Percentiles rank a stretch among this genome's conserved stretches.
Evolutionary conservation across 2,113 vertebrate genomes (phyloP).

Genomic region (Indri indri): DNA sequence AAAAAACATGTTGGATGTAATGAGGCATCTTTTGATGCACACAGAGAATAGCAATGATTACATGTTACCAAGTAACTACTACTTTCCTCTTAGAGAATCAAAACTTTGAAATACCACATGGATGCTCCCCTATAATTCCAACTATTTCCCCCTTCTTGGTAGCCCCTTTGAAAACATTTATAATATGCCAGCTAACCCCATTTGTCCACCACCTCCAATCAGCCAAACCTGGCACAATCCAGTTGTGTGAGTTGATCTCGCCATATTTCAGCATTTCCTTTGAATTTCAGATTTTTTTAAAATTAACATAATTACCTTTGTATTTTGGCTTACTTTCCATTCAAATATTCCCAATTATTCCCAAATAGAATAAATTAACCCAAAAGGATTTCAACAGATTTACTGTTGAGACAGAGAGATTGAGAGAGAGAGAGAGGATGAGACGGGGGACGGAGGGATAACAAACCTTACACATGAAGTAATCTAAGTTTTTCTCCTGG

Average conservation of each 20-base stretch:
- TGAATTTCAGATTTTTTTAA: neutral
- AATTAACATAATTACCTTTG: neutral
- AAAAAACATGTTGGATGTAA: neutral
- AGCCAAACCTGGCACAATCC: neutral
- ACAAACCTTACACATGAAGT: slow-evolving; percentile 21
- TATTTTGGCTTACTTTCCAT: slow-evolving; percentile 28
- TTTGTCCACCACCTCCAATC: neutral
- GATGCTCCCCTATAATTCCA: neutral
- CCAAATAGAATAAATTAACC: slow-evolving; percentile 17
- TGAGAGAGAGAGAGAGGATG: neutral
- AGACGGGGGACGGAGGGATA: neutral
- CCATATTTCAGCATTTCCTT: slow-evolving; percentile 40
- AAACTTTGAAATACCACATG: neutral
- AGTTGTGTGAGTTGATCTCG: neutral
- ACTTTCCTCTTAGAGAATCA: neutral
- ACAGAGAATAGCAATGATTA: neutral
- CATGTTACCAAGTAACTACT: neutral
- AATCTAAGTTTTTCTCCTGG: neutral
- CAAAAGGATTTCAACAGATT: neutral
- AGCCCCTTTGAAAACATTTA: neutral
- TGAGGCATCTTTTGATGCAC: neutral
- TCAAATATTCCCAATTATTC: neutral
- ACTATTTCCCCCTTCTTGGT: neutral
- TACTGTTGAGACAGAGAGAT: neutral
- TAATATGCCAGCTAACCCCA: neutral